Conservation (phyloP, 2,113 vertebrate genomes). For the Pseudopodoces humilis region DNA sequence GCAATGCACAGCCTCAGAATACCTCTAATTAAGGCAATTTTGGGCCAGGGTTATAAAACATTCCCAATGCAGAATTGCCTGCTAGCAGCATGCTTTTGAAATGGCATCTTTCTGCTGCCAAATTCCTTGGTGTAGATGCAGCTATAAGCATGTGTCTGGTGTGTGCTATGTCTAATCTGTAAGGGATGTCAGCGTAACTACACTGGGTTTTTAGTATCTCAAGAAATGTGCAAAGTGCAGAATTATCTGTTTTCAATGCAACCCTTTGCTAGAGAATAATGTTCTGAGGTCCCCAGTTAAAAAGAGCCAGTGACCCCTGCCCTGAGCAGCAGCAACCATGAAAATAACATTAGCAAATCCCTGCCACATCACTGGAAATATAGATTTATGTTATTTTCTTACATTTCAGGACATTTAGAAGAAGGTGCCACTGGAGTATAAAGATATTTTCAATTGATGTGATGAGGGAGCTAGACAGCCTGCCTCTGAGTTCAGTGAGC, state of each 20-base stretch:
- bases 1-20: neutral
- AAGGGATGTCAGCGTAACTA: neutral
- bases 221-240: neutral
- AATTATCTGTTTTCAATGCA: neutral
- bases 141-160: neutral
- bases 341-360: conserved; percentile 4
- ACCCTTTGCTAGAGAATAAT: neutral
- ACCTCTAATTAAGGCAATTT: neutral
- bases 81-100: neutral
- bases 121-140: neutral
- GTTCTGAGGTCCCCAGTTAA: neutral
- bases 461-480: conserved; percentile 49
- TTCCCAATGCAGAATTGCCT: neutral
- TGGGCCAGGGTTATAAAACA: neutral
- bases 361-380: neutral
- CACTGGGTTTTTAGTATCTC: neutral
- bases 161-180: neutral
- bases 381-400: conserved; percentile 24
- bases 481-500: conserved; percentile 41
- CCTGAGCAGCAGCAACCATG: neutral
- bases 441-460: conserved; percentile 39
- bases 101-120: neutral
- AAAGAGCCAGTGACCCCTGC: conserved; percentile 7
- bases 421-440: conserved; percentile 15
- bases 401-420: conserved; percentile 30